A percentile compares a stretch with the other conserved stretches of the same genome.
phyloP scores from a whole-genome alignment of 2,113 vertebrate species.

The Pedionomus torquatus region DNA sequence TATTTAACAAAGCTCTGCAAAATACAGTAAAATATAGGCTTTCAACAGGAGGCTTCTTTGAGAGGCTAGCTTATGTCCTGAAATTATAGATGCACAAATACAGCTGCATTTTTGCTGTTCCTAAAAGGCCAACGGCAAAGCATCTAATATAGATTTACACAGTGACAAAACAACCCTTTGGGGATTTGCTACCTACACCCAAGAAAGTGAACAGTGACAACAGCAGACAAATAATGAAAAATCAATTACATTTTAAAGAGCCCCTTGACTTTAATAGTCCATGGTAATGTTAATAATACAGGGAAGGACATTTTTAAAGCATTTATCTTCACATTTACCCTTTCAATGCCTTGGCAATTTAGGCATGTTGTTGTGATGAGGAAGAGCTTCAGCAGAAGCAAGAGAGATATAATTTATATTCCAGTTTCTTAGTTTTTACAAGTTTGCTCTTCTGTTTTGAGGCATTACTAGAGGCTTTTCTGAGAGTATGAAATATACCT shows the following conservation, averaged over 20 bases:
- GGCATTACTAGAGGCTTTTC: background rate
- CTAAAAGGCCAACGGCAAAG: background rate
- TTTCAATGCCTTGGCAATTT: background rate
- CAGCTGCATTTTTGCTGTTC: background rate
- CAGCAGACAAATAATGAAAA: slow-evolving; percentile 37
- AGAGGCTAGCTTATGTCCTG: background rate
- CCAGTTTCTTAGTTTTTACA: background rate
- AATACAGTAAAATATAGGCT: background rate
- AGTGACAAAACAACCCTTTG: background rate
- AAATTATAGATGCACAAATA: background rate
- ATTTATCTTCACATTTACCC: slow-evolving; percentile 21
- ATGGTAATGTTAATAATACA: background rate
- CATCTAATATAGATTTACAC: background rate
- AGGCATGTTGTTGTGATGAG: background rate
- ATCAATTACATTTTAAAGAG: background rate
- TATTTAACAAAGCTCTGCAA: background rate
- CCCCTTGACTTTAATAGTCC: background rate
- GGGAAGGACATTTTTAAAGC: background rate
- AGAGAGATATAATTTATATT: background rate
- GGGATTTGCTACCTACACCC: background rate
- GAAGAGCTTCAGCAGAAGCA: background rate
- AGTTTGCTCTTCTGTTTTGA: background rate
- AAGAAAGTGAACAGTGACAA: background rate
- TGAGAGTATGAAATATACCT: background rate
- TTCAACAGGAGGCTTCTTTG: background rate